Evolutionary conservation across 1,140 invertebrate genomes (phyloP).

Genomic region (Cydia fagiglandana): DNA sequence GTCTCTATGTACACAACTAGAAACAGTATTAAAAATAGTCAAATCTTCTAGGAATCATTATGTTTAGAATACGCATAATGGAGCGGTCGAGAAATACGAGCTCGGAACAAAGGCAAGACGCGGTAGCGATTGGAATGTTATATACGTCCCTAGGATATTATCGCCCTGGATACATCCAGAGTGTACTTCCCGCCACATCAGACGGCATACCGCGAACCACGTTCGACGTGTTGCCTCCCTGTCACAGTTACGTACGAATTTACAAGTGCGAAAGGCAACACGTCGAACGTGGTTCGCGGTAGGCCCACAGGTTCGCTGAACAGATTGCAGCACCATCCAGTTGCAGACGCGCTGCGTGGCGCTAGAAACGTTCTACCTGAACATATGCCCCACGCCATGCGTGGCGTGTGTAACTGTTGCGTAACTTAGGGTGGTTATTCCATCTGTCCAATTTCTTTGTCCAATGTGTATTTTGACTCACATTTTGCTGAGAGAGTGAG

Average conservation of each 20-base stretch:
- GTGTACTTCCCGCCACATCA: background rate
- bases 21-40: conserved; percentile 77
- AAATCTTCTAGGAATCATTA: conserved; percentile 72
- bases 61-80: conserved; percentile 40
- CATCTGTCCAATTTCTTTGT: no score
- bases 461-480: no score
- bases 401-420: background rate
- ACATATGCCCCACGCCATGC: background rate
- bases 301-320: no score
- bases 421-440: background rate
- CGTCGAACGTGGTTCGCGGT: no score
- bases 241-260: no score
- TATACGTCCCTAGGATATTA: background rate
- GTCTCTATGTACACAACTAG: conserved; percentile 72
- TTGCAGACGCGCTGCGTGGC: no score
- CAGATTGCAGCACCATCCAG: no score
- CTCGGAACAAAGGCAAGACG: conserved; percentile 43
- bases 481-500: no score
- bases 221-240: no score
- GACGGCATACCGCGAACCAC: no score
- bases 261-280: no score
- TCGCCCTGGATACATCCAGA: background rate
- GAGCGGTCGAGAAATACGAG: conserved; percentile 50
- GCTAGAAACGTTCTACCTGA: no score
- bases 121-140: background rate